Evolutionary conservation across 2,797 vertebrate species (phyloP).

Genomic region (Onychomys torridus): DNA sequence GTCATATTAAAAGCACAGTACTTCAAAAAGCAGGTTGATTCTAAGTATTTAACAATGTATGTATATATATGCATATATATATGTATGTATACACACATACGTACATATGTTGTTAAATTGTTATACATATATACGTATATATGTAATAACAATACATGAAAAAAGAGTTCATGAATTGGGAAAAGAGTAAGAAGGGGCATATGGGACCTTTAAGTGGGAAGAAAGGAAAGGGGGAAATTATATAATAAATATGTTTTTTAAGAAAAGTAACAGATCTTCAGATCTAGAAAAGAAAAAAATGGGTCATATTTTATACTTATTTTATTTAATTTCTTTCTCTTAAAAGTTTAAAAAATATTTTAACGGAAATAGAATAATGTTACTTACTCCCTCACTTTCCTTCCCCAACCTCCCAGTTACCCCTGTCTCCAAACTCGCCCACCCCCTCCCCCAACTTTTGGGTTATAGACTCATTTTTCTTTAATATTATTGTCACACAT

Average conservation of each 20-base stretch:
- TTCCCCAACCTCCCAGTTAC: background rate
- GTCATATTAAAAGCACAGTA: background rate
- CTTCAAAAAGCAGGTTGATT: background rate
- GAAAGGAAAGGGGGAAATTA: background rate
- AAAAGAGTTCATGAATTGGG: background rate
- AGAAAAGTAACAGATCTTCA: background rate
- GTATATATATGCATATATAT: background rate
- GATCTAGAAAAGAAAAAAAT: constrained; percentile 34
- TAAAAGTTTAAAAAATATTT: background rate
- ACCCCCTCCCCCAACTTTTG: background rate
- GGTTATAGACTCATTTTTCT: background rate
- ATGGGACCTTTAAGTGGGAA: background rate
- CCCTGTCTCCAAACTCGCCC: background rate
- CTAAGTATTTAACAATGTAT: background rate
- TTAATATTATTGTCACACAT: background rate
- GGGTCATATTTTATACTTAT: constrained; percentile 38
- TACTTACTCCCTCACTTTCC: background rate
- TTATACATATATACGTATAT: background rate
- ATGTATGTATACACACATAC: background rate
- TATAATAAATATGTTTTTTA: background rate
- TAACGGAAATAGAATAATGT: background rate
- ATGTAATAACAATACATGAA: background rate
- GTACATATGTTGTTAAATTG: background rate
- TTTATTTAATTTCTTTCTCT: constrained; percentile 29
- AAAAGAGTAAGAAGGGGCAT: background rate